These are phyloP conservation scores for Tuta absoluta DNA, from an alignment of 2,888 invertebrate genomes.

Conservation along the genomic window DNA sequence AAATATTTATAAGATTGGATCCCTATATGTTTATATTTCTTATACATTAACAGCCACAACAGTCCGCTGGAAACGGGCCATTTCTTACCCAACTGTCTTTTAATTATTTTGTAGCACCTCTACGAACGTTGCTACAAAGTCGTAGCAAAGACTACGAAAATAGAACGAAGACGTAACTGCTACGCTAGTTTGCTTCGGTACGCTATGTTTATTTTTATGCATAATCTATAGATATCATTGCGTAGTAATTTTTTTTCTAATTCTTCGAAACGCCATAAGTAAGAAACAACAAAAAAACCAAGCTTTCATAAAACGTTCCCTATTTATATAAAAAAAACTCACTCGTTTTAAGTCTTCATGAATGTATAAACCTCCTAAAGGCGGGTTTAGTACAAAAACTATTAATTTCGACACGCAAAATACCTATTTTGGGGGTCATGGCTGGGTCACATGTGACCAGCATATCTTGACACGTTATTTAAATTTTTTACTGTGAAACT, in stretches of 20 bases:
- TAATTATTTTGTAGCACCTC: conserved; percentile 13
- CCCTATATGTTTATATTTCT: too few species aligned
- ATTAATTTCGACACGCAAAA: conserved; percentile 62
- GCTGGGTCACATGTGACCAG: conserved; percentile 54
- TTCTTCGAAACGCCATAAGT: too few species aligned
- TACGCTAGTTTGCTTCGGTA: too few species aligned
- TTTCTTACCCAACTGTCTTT: too few species aligned
- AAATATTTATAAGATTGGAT: too few species aligned
- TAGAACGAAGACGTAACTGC: too few species aligned
- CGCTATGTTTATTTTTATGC: too few species aligned
- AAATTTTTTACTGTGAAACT: not conserved
- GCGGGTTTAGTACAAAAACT: conserved; percentile 42
- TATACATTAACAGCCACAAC: too few species aligned
- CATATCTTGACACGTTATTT: conserved; percentile 35
- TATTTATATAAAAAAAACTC: not conserved
- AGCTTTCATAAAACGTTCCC: not conserved
- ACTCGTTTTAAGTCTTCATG: conserved; percentile 35
- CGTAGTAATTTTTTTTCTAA: too few species aligned
- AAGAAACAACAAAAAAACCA: not conserved
- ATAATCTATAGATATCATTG: too few species aligned
- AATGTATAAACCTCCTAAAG: conserved; percentile 36
- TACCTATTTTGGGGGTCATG: conserved; percentile 65
- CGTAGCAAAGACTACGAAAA: conserved; percentile 1
- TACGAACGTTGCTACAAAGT: conserved; percentile 1
- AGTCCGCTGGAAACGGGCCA: too few species aligned